These are phyloP conservation scores for Sylvia borin DNA, from an alignment of 2,797 vertebrate genomes.

Conservation along the genomic window DNA sequence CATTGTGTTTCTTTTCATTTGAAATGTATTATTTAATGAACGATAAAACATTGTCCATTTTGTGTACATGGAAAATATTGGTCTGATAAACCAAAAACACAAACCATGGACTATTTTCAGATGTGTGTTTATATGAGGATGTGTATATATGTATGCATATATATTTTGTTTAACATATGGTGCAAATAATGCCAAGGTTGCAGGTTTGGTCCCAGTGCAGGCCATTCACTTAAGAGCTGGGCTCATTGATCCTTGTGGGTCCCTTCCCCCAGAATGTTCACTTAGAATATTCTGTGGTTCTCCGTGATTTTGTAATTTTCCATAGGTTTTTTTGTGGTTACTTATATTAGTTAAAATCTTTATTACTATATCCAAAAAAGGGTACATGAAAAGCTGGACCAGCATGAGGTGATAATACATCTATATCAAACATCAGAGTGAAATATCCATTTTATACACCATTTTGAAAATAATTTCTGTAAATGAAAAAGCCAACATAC, in stretches of 20 bases:
- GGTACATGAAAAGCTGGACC: not conserved
- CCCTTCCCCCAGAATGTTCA: not conserved
- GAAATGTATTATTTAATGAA: not conserved
- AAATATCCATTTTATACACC: not conserved
- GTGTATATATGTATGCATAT: not conserved
- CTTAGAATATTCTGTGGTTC: not conserved
- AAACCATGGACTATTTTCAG: not conserved
- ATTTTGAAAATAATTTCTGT: not conserved
- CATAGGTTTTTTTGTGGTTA: no score
- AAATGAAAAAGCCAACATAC: not conserved
- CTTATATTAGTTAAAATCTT: not conserved
- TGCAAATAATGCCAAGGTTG: not conserved
- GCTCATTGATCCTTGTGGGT: accelerated
- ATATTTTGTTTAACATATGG: not conserved
- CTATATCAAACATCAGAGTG: not conserved
- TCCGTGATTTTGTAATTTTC: not conserved
- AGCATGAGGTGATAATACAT: not conserved
- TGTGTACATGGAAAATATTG: not conserved
- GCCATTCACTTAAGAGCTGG: not conserved
- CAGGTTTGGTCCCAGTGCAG: not conserved
- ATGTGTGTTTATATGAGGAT: not conserved
- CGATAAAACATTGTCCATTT: not conserved
- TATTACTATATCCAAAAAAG: not conserved
- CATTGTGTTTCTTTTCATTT: not conserved
- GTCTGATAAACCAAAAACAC: not conserved